These are phyloP conservation scores for Melanotaenia parkinsoni DNA, from an alignment of 2,797 vertebrate genomes.

Conservation along the genomic window DNA sequence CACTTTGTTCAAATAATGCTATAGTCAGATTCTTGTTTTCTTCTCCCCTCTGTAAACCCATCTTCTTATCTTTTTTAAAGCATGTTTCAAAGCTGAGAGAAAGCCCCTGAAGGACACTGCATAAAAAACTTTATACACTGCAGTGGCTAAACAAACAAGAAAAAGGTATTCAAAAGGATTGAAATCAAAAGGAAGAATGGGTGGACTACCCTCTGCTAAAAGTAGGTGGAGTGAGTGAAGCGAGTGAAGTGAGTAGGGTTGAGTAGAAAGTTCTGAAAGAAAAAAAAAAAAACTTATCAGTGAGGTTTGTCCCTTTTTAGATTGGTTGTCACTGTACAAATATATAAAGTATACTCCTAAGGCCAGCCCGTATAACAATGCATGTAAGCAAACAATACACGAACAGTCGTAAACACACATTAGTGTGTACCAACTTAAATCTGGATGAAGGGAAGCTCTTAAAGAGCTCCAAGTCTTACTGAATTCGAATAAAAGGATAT, in stretches of 20 bases:
- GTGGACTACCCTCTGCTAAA: slow-evolving; percentile 20
- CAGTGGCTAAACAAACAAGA: slow-evolving; percentile 7
- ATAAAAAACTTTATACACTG: slow-evolving; percentile 44
- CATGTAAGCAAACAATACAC: slow-evolving; percentile 6
- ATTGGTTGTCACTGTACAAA: slow-evolving; percentile 12
- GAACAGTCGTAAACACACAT: slow-evolving; percentile 1
- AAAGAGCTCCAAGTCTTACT: slow-evolving; percentile 40
- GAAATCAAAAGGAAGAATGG: slow-evolving; percentile 31
- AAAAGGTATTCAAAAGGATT: slow-evolving; percentile 11
- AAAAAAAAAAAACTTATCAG: neutral
- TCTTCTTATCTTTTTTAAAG: slow-evolving; percentile 28
- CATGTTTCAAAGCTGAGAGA: slow-evolving; percentile 20
- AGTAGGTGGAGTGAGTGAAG: too few species aligned
- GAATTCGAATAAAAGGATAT: slow-evolving; percentile 55
- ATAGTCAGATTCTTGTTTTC: slow-evolving; percentile 1
- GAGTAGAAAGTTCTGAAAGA: neutral
- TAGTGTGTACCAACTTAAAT: neutral
- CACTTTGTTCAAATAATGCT: slow-evolving; percentile 1
- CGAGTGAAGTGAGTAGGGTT: too few species aligned
- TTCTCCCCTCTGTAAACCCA: neutral
- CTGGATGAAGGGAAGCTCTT: slow-evolving; percentile 14
- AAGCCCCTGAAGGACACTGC: slow-evolving; percentile 44
- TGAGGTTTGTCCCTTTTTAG: slow-evolving; percentile 20
- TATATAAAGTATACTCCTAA: neutral
- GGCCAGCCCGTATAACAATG: slow-evolving; percentile 18